These are phyloP conservation scores for Gasterosteus aculeatus DNA, from an alignment of 2,113 vertebrate genomes.

Conservation along the genomic window DNA sequence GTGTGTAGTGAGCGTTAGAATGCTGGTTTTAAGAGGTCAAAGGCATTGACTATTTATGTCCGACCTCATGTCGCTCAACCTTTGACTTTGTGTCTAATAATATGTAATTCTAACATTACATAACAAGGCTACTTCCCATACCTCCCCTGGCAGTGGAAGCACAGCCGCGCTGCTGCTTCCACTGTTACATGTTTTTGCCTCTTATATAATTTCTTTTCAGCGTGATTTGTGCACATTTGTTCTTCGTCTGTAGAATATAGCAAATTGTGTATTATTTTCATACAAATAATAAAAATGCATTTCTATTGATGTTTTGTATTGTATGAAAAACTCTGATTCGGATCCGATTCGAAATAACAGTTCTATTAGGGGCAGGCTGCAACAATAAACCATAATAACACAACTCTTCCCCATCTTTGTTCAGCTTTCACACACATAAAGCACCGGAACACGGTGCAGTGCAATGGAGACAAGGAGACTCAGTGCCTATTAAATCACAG, in stretches of 20 bases:
- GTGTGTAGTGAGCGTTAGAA: background rate
- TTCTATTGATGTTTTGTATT: background rate
- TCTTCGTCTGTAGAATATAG: background rate
- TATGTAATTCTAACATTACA: constrained; percentile 46
- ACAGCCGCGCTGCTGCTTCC: constrained; percentile 2
- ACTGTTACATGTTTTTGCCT: background rate
- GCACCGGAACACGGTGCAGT: background rate
- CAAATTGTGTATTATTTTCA: background rate
- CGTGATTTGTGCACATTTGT: background rate
- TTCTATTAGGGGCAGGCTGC: background rate
- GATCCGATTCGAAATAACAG: background rate
- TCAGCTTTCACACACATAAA: constrained; percentile 18
- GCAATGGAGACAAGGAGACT: constrained; percentile 1
- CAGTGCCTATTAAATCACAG: background rate
- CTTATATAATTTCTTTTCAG: background rate
- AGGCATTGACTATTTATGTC: constrained; percentile 17
- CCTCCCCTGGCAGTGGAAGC: constrained; percentile 23
- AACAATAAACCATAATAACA: constrained; percentile 32
- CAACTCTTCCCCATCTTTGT: constrained; percentile 13
- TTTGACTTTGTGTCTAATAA: constrained; percentile 47
- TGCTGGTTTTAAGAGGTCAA: background rate
- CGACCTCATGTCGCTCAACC: constrained; percentile 19
- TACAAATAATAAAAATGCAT: background rate
- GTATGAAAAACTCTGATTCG: background rate
- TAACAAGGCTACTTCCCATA: constrained; percentile 51